A percentile compares a stretch with the other conserved stretches of the same genome.
Conservation (phyloP, 2,888 invertebrate genomes). For the Cremastinae sp. region DNA sequence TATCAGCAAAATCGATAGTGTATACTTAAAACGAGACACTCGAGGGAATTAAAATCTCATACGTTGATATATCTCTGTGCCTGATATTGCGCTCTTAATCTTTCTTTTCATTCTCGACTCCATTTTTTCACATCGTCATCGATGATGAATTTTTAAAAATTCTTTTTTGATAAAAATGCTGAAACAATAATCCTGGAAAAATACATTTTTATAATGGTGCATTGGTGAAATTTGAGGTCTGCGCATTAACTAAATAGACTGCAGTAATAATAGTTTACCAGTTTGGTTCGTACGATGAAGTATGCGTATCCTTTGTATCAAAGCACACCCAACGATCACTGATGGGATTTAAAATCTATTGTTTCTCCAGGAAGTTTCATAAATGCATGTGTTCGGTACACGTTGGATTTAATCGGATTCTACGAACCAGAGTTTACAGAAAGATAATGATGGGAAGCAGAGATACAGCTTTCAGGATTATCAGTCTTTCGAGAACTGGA, state of each 20-base stretch:
- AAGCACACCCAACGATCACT: no score
- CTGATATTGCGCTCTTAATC: constrained; percentile 42
- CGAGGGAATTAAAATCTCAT: constrained; percentile 44
- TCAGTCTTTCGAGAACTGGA: constrained; percentile 25
- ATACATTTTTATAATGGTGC: no score
- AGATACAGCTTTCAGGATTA: constrained; percentile 26
- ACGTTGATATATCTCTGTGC: constrained; percentile 40
- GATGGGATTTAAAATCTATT: no score
- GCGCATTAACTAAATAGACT: no score
- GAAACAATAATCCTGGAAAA: no score
- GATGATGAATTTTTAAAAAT: not conserved
- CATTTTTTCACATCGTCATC: constrained; percentile 18
- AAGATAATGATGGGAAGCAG: constrained; percentile 33
- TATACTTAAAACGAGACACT: constrained; percentile 21
- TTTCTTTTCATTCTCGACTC: constrained; percentile 2
- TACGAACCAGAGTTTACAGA: constrained; percentile 11
- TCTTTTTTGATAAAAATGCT: no score
- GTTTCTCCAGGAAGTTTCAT: constrained; percentile 4
- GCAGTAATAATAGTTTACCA: no score
- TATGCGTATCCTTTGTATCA: no score
- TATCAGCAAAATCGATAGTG: constrained; percentile 27
- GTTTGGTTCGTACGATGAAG: no score
- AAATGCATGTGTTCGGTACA: not conserved
- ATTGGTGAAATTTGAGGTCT: no score
- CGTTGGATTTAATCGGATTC: constrained; percentile 4